Evolutionary conservation across 53 echinoderm and acorn worm genomes (phyloP).

Genomic region (Crossaster papposus): DNA sequence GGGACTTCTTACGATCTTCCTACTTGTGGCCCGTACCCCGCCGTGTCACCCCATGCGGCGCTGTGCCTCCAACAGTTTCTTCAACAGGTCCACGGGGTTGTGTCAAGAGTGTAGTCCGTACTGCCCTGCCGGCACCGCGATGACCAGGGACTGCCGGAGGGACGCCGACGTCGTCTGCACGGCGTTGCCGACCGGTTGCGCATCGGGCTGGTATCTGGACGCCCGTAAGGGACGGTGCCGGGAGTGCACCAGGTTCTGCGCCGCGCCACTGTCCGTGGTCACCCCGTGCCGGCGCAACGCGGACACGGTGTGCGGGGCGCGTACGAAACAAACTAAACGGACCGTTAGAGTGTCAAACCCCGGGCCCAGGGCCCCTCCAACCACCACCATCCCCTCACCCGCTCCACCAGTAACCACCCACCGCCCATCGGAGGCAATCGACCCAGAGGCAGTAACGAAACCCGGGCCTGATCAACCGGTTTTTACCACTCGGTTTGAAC

Average conservation of each 20-base stretch:
- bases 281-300: background rate
- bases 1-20: background rate
- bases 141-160: background rate
- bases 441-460: background rate
- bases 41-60: background rate
- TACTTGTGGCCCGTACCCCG: background rate
- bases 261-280: background rate
- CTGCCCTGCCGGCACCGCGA: background rate
- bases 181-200: background rate
- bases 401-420: too few species aligned
- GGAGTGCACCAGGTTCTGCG: conserved; percentile 22
- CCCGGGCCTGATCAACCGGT: too few species aligned
- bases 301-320: background rate
- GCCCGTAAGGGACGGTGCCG: background rate
- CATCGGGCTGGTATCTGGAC: background rate
- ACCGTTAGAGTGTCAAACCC: too few species aligned
- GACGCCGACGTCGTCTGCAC: background rate
- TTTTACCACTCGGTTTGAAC: too few species aligned
- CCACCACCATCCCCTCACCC: background rate
- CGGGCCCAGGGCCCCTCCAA: too few species aligned
- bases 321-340: background rate
- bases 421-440: background rate
- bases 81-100: background rate
- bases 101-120: conserved; percentile 5
- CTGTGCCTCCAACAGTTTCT: conserved; percentile 12